A percentile compares a stretch with the other conserved stretches of the same genome.
phyloP scores from a whole-genome alignment of 2,113 vertebrate species.

The Alces alces region DNA sequence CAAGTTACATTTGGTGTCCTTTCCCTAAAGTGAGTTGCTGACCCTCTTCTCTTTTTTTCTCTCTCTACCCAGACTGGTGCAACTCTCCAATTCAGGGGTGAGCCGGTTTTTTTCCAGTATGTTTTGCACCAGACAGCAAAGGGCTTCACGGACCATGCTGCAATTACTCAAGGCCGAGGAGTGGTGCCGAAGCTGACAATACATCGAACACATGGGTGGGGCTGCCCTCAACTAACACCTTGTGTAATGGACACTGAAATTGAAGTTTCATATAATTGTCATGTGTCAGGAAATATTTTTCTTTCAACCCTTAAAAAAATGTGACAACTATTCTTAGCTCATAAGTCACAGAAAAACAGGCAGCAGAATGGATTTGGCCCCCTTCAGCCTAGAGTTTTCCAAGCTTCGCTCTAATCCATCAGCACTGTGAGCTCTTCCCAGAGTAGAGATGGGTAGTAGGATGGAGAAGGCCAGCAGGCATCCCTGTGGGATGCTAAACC shows the following conservation, averaged over 20 bases:
- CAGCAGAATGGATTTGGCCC: background rate
- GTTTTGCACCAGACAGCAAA: background rate
- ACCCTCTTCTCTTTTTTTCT: background rate
- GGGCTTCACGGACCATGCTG: background rate
- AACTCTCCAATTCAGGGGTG: background rate
- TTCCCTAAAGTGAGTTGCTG: background rate
- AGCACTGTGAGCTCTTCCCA: background rate
- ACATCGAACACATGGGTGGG: background rate
- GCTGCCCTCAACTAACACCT: background rate
- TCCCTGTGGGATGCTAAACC: background rate
- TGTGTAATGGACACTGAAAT: background rate
- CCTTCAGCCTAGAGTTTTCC: background rate
- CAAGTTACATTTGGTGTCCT: background rate
- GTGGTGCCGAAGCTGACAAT: fast-evolving
- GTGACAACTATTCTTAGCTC: slow-evolving; percentile 10
- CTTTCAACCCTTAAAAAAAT: background rate
- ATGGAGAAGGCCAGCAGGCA: background rate
- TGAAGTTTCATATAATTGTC: background rate
- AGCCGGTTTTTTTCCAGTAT: background rate
- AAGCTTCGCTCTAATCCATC: background rate
- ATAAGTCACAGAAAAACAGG: background rate
- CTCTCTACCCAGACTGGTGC: background rate
- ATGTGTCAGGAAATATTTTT: background rate
- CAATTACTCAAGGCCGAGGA: background rate
- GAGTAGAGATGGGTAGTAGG: background rate